Evolutionary conservation across 2,888 invertebrate species (phyloP), one percentile per base, ranked within the genome.

Genomic region (Augochlorella aurata): DNA sequence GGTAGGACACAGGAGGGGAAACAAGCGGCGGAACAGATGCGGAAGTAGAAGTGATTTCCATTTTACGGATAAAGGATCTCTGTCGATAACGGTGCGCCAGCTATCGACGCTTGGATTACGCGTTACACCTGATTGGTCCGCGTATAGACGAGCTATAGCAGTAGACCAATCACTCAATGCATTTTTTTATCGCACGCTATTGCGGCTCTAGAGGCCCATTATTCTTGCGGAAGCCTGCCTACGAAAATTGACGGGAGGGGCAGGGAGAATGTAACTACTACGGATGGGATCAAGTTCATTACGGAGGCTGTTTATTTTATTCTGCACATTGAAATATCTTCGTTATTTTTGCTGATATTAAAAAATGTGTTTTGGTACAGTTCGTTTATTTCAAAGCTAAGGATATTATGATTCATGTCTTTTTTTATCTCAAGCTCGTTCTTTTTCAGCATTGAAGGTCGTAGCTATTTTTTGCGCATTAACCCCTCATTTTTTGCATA

Each of bases 11-110:
- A 24, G 21, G 58, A 58, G 24, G 24, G 24, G 58, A 58, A 58
- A 58, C 58, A 58, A 58, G 58, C 16, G 7, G 14, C 58, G 58
- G 58, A 58, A 58, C 58, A 58, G 54, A 68, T 65, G 65, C 73
- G 68, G 73, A 80, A 81, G 52, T 74, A 63, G 50, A 74, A 66
- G 73, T 80, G 80, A 81, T 81, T 74, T 73, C 73, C 80, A 80
- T 68, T 68, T 63, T 49, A 45, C 47, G 58, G 68, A 80, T 80
- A 81, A 69, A 80, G 81, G 74, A 69, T 73, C 47, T 18, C 29
- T 21, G 44, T 47, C 44, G 63, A 80, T 80, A 54, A 61, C 52
- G 67, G 67, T 10, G 12, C 10, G 14, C 45, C 21, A 21, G 18
- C 7, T 69, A 50, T 45, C 68, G 65, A 70, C 54, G 54, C 78